Base-by-base conservation (phyloP, 2,113 vertebrate species). In the Misgurnus mizolepis region DNA sequence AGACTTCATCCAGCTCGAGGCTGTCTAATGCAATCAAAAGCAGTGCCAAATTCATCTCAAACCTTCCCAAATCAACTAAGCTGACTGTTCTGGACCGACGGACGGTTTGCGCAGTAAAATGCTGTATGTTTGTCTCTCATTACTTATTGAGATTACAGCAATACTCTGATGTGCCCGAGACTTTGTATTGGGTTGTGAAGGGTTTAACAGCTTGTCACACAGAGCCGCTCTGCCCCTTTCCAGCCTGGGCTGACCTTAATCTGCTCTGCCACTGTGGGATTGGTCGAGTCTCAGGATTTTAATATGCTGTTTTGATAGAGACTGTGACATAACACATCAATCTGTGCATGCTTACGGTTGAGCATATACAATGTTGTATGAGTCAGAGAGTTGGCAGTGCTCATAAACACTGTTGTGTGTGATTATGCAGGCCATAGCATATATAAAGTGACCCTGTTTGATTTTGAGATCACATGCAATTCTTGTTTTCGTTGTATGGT, bases 201-300 rank as follows among this genome's bases (percentile, higher is more conserved):
- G 17, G 9, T 45, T 43, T 41, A 61, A 61, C 18, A 12, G 39
- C 71, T 74, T 8, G 43, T 49, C 53, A 22, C 71, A 73, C 40
- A 60, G 14, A 34, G 72, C 15, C 43, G n/a, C 17, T 72, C 17
- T 41, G 69, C 8, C 55, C 17, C 5, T 62, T 47, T 15, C 22
- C 62, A 81, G 67, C 22, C 47, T 7, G 56, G 17, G 7, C 15
- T 73, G 75, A 82, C 75, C 74, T 40, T 72, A 82, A 78, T 78
- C 75, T 17, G 40, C 17, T 45, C 22, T n/a, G 61, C 34, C 27
- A 43, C 61, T 40, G 14, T 2, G 2, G 45, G 75, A 71, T 72
- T 82, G 73, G 39, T 47, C 10, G 1, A 9, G 9, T 66, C 47
- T 34, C 39, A 6, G 18, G 27, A 61, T 77, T 64, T 64, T 7